Evolutionary conservation across 2,888 invertebrate genomes (phyloP).

Genomic region (Belgica antarctica): DNA sequence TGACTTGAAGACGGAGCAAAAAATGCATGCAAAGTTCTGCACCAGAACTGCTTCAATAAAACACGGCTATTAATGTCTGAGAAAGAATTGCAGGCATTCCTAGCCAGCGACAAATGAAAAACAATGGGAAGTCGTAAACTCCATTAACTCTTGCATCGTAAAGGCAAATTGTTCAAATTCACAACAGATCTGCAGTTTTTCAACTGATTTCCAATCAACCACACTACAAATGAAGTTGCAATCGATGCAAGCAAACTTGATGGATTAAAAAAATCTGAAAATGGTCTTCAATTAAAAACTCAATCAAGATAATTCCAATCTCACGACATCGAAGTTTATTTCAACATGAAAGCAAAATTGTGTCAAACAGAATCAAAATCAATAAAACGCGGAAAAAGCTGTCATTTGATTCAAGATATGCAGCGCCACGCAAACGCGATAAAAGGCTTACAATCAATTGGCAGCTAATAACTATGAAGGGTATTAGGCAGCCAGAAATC

Average conservation of each 20-base stretch:
- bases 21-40: background rate
- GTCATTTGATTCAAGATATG: background rate
- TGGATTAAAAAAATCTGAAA: background rate
- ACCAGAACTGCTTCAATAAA: background rate
- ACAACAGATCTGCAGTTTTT: constrained; percentile 10
- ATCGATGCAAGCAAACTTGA: background rate
- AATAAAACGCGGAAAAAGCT: constrained; percentile 20
- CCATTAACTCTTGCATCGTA: background rate
- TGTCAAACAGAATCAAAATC: constrained; percentile 35
- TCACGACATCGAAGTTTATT: constrained; percentile 13
- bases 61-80: constrained; percentile 18
- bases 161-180: constrained; percentile 6
- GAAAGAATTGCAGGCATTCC: constrained; percentile 1
- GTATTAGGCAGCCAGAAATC: constrained; percentile 3
- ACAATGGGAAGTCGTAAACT: constrained; percentile 14
- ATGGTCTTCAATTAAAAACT: constrained; percentile 39
- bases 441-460: background rate
- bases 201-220: constrained; percentile 16
- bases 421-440: background rate
- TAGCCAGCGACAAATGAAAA: background rate
- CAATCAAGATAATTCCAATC: background rate
- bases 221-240: constrained; percentile 7
- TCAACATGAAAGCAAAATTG: constrained; percentile 23
- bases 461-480: background rate
- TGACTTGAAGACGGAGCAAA: background rate